Base-by-base conservation (phyloP, 1,140 invertebrate genomes). In the Anastrepha obliqua region DNA sequence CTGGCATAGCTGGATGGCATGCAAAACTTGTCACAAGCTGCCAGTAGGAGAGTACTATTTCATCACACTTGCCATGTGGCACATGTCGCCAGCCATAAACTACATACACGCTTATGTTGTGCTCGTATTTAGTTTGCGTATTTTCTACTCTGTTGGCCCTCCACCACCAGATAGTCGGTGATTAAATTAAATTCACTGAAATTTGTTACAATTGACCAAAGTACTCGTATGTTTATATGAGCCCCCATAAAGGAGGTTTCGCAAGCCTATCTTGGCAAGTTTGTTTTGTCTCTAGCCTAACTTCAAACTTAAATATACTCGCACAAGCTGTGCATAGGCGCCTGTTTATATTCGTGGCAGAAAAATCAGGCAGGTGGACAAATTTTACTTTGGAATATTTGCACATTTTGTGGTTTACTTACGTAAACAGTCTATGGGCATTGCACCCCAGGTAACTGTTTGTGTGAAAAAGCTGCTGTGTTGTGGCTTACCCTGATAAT, bases 151-250 rank as follows among this genome's bases (percentile, higher is more conserved):
- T 11, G 6, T 55, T 55, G 2, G 51, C 11, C 6, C 51, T 55
- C 6, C 51, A 17, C 42, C 39, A 47, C 13, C 42, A 8, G 0
- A 2, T 17, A 15, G 67, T 39, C 15, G n/a, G 42, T 74, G 67
- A 74, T 74, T 74, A 74, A 74, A 74, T 74, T 74, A 74, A 74
- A 74, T 74, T 74, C 42, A 74, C 67, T 44, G 67, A 13, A 74
- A 17, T 74, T 74, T 42, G 67, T 74, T 47, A 74, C 42, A 74
- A 42, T 74, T 74, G 39, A 47, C 44, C 29, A 9, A n/a, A 67
- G n/a, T 20, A 64, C 29, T 29, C 29, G 29, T 29, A 29, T 29
- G 29, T 29, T 29, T 29, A 29, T 29, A 29, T 29, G 29, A 29
- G 29, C 29, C 0, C 29, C 29, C 29, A 29, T 29, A 29, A 29